Evolutionary conservation across 2,113 vertebrate species (phyloP), one percentile per base, ranked within the genome.

Genomic region (Pycnonotus jocosus): DNA sequence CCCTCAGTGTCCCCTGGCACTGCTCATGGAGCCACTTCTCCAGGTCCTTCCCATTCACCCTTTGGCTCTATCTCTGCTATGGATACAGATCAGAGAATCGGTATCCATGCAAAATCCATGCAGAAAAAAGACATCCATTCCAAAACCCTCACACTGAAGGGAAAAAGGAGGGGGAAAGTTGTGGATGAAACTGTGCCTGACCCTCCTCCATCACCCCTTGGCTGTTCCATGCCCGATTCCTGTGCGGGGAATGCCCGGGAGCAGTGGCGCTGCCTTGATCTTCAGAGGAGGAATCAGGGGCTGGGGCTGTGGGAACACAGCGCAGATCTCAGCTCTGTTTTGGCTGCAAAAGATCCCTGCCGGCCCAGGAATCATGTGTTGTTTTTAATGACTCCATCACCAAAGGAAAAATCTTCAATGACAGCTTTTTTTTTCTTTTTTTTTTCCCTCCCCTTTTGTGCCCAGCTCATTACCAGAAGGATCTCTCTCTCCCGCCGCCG

Each of bases 391-490:
- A 85, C 70, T 89, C 51, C 31, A 91, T 85, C 92, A 88, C 70
- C 74, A 80, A 88, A 95, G 66, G 79, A 90, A 92, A 92, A 93
- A 85, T 76, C 95, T 81, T 87, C 84, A 91, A 37, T 89, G 92
- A 33, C 28, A 60, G 62, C 8, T 70, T 87, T 91, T 90, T 61
- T 66, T 14, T 28, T 72, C n/a, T 89, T 91, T 90, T 61, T 66
- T 16, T 54, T 53, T 28, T 6, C 9, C 28, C 25, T 25, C 20
- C 5, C 15, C 13, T 80, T 83, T 86, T 92, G 62, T 92, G 86
- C 91, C 81, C 90, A 87, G 95, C 92, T 96, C 96, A 93, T 95
- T 96, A 96, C 42, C 94, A 86, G 94, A 88, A 95, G 95, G 91
- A 74, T 44, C 71, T 45, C 42, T 33, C 84, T 33, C 2, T 5